phyloP scores from a whole-genome alignment of 2,888 invertebrate genomes.

The Agrochola litura region DNA sequence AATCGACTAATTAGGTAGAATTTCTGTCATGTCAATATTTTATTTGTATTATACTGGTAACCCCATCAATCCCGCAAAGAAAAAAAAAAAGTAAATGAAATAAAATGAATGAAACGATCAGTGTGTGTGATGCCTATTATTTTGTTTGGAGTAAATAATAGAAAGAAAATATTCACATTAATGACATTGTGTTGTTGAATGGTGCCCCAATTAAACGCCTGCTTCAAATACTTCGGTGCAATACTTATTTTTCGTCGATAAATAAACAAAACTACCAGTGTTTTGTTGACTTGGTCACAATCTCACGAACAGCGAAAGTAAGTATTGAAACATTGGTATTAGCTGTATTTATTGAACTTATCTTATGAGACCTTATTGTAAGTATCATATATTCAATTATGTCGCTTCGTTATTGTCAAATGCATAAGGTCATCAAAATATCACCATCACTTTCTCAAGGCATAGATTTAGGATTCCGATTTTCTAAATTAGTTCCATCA shows the following conservation, averaged over 20 bases:
- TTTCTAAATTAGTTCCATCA: neutral
- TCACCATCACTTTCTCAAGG: conserved; percentile 10
- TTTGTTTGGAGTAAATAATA: conserved; percentile 28
- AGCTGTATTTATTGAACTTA: neutral
- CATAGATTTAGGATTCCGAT: neutral
- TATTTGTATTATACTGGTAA: conserved; percentile 26
- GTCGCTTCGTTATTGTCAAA: neutral
- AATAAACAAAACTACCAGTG: conserved; percentile 43
- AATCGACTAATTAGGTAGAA: conserved; percentile 15
- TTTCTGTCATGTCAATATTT: neutral
- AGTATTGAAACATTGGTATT: conserved; percentile 21
- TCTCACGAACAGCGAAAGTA: conserved; percentile 28
- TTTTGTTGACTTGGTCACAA: conserved; percentile 54
- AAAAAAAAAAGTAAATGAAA: conserved; percentile 10
- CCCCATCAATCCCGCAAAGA: conserved; percentile 14
- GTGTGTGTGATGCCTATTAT: conserved; percentile 9
- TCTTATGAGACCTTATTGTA: neutral
- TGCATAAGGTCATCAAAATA: neutral
- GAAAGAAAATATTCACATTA: conserved; percentile 24
- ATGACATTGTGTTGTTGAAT: conserved; percentile 40
- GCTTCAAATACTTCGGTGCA: neutral
- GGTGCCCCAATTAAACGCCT: conserved; percentile 3
- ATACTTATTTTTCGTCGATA: neutral
- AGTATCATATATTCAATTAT: neutral
- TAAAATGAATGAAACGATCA: conserved; percentile 13